phyloP scores from a whole-genome alignment of 2,888 invertebrate species.

The Eupithecia insigniata region DNA sequence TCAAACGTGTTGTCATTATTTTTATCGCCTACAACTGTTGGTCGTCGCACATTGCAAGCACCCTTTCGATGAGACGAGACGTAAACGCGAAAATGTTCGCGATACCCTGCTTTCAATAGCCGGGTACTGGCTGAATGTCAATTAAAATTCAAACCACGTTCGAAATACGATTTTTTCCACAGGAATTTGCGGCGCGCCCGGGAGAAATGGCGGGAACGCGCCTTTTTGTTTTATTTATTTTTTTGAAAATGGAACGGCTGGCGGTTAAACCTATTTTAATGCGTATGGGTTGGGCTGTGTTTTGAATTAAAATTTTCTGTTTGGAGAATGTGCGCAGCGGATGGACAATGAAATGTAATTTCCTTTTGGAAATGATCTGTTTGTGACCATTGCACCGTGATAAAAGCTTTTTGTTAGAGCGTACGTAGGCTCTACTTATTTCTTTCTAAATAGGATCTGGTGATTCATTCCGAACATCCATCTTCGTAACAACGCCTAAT shows the following conservation, averaged over 20 bases:
- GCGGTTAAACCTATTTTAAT: constrained; percentile 83
- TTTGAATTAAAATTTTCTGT: constrained; percentile 79
- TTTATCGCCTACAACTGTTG: constrained; percentile 70
- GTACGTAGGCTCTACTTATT: neutral
- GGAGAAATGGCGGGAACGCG: constrained; percentile 81
- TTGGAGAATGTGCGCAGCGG: constrained; percentile 51
- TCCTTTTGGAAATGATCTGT: constrained; percentile 61
- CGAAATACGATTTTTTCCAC: constrained; percentile 84
- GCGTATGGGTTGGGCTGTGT: constrained; percentile 81
- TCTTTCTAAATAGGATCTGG: neutral
- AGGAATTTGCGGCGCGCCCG: constrained; percentile 82
- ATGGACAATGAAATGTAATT: constrained; percentile 79
- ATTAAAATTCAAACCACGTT: constrained; percentile 85
- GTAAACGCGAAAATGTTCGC: constrained; percentile 75
- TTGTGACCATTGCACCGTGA: constrained; percentile 16
- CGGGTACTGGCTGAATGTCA: constrained; percentile 75
- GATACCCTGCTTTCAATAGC: constrained; percentile 60
- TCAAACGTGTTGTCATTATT: constrained; percentile 50
- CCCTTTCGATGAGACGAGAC: constrained; percentile 59
- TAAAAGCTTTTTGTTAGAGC: constrained; percentile 1
- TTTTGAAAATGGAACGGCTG: constrained; percentile 82
- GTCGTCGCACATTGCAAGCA: constrained; percentile 52
- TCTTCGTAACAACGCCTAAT: neutral
- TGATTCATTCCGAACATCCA: neutral
- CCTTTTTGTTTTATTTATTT: constrained; percentile 82